Base-by-base conservation (phyloP, 2,888 invertebrate species). In the Mythimna albipuncta region DNA sequence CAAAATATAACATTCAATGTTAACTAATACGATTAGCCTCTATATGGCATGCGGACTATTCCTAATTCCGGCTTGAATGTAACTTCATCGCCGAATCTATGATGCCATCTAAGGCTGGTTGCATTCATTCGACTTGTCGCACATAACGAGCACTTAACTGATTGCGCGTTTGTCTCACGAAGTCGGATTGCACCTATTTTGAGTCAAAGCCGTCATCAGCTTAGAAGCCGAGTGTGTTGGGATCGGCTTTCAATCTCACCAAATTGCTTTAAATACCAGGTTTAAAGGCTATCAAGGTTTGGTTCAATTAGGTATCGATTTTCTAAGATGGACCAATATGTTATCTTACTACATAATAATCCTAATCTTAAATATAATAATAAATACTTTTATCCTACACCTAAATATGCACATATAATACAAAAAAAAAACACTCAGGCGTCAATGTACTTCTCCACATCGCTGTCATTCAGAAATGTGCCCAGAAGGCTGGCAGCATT, bases 81-180 rank as follows among this genome's bases (percentile, higher is more conserved):
- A 13, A 61, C 57, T 62, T 58, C 64, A 54, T 68, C 13, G 11
- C 13, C 13, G 54, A 78, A 74, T 66, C 69, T 50, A 32, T 65
- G 50, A 16, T 26, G 63, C 55, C 79, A 69, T 35, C 64, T 62
- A 79, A 70, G 75, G 52, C 38, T 13, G 64, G 57, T 57, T 66
- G 57, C 69, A 67, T 64, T 79, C 70, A 68, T 47, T 35, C 64
- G 59, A 64, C 75, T 69, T 75, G 64, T 79, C 47, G 41, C n/a
- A 32, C 41, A 38, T 79, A 79, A 79, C 75, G 75, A 70, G 75
- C 67, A 70, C 80, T 79, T 79, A 70, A 70, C 80, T 79, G 80
- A 79, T 79, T 79, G 80, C 79, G 26, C 80, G 67, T 75, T 75
- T 79, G 80, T 79, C 64, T 67, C 61, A 62, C 67, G 57, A 72